Evolutionary conservation across 1,140 invertebrate genomes (phyloP).

Genomic region (Metaphire vulgaris): DNA sequence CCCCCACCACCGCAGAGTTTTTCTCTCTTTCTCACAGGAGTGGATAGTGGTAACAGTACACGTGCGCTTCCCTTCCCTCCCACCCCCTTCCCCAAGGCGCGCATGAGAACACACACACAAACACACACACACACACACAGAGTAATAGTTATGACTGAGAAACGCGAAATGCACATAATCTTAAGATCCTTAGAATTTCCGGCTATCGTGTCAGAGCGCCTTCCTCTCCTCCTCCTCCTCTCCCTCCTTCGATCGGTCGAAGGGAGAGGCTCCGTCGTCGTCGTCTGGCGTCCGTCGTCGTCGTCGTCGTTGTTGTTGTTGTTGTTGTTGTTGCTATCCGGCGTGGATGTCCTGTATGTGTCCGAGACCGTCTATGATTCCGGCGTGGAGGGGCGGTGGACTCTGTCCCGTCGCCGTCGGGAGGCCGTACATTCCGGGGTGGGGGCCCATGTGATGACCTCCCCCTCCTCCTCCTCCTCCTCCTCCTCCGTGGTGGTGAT

Average conservation of each 20-base stretch:
- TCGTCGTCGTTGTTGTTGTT: no score
- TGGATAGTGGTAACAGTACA: no score
- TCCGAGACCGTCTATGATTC: conserved; percentile 52
- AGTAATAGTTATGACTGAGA: not conserved
- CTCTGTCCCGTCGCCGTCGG: conserved; percentile 51
- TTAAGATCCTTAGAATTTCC: not conserved
- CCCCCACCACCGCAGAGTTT: no score
- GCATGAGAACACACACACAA: not conserved
- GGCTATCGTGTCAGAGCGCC: not conserved
- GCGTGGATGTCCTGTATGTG: conserved; percentile 57
- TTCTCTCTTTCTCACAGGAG: no score
- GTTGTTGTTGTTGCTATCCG: conserved; percentile 38
- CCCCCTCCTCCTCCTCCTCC: no score
- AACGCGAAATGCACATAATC: not conserved
- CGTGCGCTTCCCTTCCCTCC: no score
- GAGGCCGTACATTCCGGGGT: conserved; percentile 34
- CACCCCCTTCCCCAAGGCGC: no score
- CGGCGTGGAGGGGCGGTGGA: conserved; percentile 51
- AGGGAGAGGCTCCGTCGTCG: no score
- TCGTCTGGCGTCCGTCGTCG: no score
- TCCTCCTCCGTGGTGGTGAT: conserved; percentile 43
- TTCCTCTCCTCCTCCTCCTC: not conserved
- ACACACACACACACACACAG: no score
- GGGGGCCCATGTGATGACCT: no score
- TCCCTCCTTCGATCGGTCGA: no score